Base-by-base conservation (phyloP, 1,140 invertebrate genomes). In the Helicoverpa zea region DNA sequence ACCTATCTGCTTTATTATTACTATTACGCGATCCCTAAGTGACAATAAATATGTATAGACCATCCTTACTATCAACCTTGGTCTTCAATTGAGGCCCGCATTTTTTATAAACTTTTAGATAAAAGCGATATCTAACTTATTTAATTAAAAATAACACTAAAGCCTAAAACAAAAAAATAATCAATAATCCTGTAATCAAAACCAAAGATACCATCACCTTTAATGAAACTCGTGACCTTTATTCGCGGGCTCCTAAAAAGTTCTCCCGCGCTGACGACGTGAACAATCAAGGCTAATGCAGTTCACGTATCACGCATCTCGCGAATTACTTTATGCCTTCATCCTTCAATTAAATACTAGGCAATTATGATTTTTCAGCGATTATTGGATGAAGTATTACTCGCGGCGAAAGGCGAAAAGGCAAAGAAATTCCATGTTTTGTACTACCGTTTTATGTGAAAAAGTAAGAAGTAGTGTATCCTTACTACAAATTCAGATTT, bases 211-310 rank as follows among this genome's bases (percentile, higher is more conserved):
- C 0, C 29, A 7, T 68, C 35, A 59, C 2, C 16, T 49, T 68
- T 51, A 29, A 70, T 64, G 12, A 43, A 23, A 9, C 47, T 18
- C 1, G 11, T 52, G 66, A 70, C 49, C 47, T 70, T 70, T 52
- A 13, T 49, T 1, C 23, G 68, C 63, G 49, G 82, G 79, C 81
- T 75, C 82, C 84, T 73, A 84, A 82, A 85, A 64, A 23, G 49
- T 72, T 72, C 74, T 74, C 43, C 49, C 51, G 72, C 75, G 70
- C 66, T 82, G 80, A 86, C 82, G 83, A 81, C 61, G 81, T 66
- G 73, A 80, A 81, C 79, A 81, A 87, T 87, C 82, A 84, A 87
- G 83, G 83, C 75, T 82, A 86, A 86, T 82, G 75, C 72, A 58
- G 81, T 72, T 61, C 82, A 68, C 80, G 66, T 58, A 79, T 49